phyloP scores from a whole-genome alignment of 1,140 invertebrate species.

The Scaptomyza hsui region DNA sequence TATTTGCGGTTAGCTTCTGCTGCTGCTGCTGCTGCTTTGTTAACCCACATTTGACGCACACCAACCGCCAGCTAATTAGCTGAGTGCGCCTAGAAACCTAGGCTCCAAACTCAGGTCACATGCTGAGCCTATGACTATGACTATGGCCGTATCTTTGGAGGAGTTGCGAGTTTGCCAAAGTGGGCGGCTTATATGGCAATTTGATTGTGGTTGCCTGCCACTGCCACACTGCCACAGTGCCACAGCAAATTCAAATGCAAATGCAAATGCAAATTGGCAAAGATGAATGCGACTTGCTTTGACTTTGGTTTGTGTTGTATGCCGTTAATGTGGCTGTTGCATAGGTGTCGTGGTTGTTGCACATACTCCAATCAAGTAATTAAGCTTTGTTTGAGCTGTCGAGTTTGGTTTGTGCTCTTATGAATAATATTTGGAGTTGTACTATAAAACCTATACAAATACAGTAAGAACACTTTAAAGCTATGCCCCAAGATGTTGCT shows the following conservation, averaged over 20 bases:
- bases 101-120: neutral
- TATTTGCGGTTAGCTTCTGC: constrained; percentile 16
- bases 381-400: neutral
- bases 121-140: neutral
- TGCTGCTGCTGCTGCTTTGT: constrained; percentile 37
- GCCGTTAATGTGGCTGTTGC: neutral
- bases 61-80: constrained; percentile 71
- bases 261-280: constrained; percentile 68
- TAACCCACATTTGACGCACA: constrained; percentile 78
- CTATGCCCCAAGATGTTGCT: neutral
- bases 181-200: constrained; percentile 48
- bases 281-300: constrained; percentile 50
- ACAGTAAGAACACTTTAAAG: too few relatives aligned
- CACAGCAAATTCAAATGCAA: too few relatives aligned
- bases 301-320: constrained; percentile 17
- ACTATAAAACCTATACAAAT: too few relatives aligned
- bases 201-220: constrained; percentile 39
- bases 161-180: neutral
- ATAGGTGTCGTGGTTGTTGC: constrained; percentile 1
- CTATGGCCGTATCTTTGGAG: neutral
- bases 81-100: constrained; percentile 45
- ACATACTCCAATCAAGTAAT: constrained; percentile 26
- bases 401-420: neutral
- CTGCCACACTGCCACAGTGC: too few relatives aligned
- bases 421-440: neutral